Conservation (phyloP, 1,140 invertebrate species). For the Drosophila dunni region DNA sequence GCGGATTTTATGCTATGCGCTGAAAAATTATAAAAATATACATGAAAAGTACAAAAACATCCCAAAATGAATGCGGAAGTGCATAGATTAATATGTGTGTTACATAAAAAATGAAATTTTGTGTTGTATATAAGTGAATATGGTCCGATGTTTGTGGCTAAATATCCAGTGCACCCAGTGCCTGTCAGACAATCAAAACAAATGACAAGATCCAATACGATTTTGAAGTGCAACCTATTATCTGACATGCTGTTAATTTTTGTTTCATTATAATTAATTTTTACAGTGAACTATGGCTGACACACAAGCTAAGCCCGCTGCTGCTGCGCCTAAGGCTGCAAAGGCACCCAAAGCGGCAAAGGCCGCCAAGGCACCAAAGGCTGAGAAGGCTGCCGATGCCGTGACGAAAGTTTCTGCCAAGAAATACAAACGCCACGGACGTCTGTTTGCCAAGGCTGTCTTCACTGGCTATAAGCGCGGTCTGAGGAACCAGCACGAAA, state of each 20-base stretch:
- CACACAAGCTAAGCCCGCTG: slow-evolving; percentile 81
- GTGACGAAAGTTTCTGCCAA: slow-evolving; percentile 85
- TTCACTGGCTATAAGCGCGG: slow-evolving; percentile 99
- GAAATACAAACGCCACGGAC: slow-evolving; percentile 89
- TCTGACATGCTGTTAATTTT: background rate
- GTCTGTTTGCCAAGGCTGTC: slow-evolving; percentile 97
- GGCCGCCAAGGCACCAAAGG: slow-evolving; percentile 86
- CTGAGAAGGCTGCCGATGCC: slow-evolving; percentile 86
- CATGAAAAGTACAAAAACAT: slow-evolving; percentile 23
- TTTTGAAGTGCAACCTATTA: slow-evolving; percentile 1
- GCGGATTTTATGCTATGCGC: slow-evolving; percentile 62
- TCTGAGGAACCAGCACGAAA: slow-evolving; percentile 98
- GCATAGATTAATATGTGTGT: slow-evolving; percentile 36
- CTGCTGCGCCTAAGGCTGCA: slow-evolving; percentile 68
- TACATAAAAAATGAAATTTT: slow-evolving; percentile 24
- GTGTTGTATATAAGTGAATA: slow-evolving; percentile 3
- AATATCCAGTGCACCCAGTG: slow-evolving; percentile 16
- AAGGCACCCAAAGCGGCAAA: slow-evolving; percentile 87
- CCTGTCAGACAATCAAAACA: slow-evolving; percentile 56
- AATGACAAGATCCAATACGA: slow-evolving; percentile 22
- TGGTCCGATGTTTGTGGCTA: slow-evolving; percentile 54
- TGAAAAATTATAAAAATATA: slow-evolving; percentile 57
- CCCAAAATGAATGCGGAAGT: slow-evolving; percentile 42
- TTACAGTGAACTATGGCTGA: slow-evolving; percentile 80
- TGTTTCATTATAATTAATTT: slow-evolving; percentile 9